Evolutionary conservation across 2,113 vertebrate species (phyloP).

Genomic region (Notechis scutatus): DNA sequence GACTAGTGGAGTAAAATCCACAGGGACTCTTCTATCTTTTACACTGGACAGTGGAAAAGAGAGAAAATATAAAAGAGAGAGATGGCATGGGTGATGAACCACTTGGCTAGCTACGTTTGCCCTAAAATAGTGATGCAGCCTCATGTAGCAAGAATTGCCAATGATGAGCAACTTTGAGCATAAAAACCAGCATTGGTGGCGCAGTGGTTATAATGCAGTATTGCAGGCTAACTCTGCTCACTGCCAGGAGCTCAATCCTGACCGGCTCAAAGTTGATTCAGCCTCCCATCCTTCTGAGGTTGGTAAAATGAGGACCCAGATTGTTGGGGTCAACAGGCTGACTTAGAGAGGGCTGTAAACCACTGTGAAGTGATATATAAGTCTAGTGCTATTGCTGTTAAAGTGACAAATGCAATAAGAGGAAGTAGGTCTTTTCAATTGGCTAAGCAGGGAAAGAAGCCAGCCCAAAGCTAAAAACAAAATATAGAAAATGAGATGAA

Average conservation of each 20-base stretch:
- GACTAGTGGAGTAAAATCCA: not conserved
- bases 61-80: not conserved
- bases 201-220: too few relatives aligned
- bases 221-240: too few relatives aligned
- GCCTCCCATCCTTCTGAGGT: too few relatives aligned
- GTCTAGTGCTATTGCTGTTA: too few relatives aligned
- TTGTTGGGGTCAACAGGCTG: too few relatives aligned
- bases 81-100: not conserved
- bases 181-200: not conserved
- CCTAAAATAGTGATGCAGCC: not conserved
- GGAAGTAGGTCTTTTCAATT: slow-evolving; percentile 14
- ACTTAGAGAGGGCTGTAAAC: too few relatives aligned
- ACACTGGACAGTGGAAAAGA: not conserved
- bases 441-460: slow-evolving; percentile 25
- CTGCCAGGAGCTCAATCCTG: too few relatives aligned
- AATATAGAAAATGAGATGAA: slow-evolving; percentile 38
- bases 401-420: not conserved
- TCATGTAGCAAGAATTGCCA: not conserved
- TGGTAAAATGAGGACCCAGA: too few relatives aligned
- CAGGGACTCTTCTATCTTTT: not conserved
- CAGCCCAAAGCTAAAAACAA: slow-evolving; percentile 50
- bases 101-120: not conserved
- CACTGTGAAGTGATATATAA: too few relatives aligned
- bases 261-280: too few relatives aligned
- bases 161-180: not conserved